Evolutionary conservation across 1,140 invertebrate species (phyloP).

Genomic region (Aplysia californica): DNA sequence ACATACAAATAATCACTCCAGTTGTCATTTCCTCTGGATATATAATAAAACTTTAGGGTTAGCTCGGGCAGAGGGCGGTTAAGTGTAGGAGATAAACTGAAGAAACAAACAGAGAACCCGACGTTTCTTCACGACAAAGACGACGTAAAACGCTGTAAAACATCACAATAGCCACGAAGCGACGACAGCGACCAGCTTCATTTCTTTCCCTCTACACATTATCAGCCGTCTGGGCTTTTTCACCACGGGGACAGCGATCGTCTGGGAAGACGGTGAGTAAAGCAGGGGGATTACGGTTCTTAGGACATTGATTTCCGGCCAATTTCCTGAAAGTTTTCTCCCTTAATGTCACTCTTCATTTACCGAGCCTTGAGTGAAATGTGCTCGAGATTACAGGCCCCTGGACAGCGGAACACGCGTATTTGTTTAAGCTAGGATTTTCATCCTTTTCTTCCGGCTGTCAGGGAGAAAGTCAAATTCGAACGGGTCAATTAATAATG

Average conservation of each 20-base stretch:
- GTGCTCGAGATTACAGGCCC: constrained; percentile 19
- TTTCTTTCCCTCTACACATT: not conserved
- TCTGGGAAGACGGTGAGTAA: constrained; percentile 21
- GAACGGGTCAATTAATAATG: constrained; percentile 27
- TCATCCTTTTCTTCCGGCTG: constrained; percentile 16
- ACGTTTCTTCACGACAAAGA: too few relatives aligned
- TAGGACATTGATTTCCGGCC: constrained; percentile 29
- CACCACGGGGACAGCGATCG: not conserved
- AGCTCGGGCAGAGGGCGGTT: too few relatives aligned
- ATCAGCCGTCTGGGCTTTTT: not conserved
- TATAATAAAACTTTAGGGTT: too few relatives aligned
- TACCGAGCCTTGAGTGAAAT: constrained; percentile 15
- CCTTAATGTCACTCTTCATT: constrained; percentile 33
- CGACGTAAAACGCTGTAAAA: too few relatives aligned
- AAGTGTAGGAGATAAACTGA: too few relatives aligned
- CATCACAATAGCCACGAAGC: too few relatives aligned
- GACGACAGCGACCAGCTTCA: too few relatives aligned
- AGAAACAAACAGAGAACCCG: too few relatives aligned
- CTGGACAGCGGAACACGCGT: constrained; percentile 22
- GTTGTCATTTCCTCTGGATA: too few relatives aligned
- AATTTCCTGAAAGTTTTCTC: constrained; percentile 28
- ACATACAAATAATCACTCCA: too few relatives aligned
- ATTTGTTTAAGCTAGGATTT: constrained; percentile 30
- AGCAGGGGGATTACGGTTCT: constrained; percentile 27
- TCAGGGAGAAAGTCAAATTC: constrained; percentile 12